phyloP scores from a whole-genome alignment of 2,797 vertebrate species.

The Manis crassicaudata region DNA sequence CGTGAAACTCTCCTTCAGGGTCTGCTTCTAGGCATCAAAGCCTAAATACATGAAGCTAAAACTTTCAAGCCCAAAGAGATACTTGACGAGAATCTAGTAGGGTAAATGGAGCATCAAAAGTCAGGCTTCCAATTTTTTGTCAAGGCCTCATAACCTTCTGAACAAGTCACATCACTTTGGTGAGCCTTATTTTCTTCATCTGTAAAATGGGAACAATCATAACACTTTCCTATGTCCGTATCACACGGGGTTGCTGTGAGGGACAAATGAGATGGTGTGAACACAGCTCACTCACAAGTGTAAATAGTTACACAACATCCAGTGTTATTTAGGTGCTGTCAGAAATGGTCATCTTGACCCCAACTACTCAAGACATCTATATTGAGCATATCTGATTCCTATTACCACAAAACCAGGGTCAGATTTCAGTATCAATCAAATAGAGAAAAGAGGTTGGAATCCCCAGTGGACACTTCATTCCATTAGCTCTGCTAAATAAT shows the following conservation, averaged over 20 bases:
- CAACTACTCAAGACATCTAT: neutral
- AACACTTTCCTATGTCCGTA: no score
- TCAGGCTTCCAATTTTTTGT: neutral
- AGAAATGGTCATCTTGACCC: neutral
- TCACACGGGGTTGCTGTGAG: neutral
- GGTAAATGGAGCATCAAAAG: neutral
- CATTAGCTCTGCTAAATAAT: slow-evolving; percentile 63
- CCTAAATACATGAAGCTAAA: neutral
- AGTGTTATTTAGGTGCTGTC: neutral
- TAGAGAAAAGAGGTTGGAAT: neutral
- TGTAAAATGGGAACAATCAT: neutral
- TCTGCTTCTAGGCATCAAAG: neutral
- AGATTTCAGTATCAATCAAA: slow-evolving; percentile 39
- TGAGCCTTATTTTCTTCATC: neutral
- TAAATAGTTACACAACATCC: neutral
- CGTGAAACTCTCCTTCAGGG: neutral
- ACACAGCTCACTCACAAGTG: neutral
- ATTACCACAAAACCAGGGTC: neutral
- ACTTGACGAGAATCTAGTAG: neutral
- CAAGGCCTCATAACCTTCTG: neutral
- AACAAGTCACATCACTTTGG: neutral
- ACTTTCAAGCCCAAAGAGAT: neutral
- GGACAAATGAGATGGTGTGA: neutral
- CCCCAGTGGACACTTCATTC: neutral
- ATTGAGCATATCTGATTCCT: neutral